Conservation (phyloP, 2,797 vertebrate species). For the Numenius phaeopus region DNA sequence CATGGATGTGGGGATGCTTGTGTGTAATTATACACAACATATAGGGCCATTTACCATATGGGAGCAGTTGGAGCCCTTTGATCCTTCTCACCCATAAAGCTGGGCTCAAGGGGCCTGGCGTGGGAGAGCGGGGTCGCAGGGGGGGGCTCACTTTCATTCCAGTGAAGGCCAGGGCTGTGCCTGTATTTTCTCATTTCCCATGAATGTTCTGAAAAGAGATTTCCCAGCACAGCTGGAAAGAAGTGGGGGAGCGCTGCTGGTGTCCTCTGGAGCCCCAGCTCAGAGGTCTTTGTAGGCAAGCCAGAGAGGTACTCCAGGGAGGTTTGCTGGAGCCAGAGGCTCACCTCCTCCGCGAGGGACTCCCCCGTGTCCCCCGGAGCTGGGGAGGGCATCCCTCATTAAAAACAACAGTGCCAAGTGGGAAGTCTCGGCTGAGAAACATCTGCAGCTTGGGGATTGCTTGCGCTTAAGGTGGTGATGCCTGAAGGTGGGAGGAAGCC, state of each 20-base stretch:
- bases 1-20: slow-evolving; percentile 36
- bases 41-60: slow-evolving; percentile 45
- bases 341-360: background rate
- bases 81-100: slow-evolving; percentile 45
- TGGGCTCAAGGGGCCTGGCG: background rate
- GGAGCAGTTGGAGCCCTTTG: slow-evolving; percentile 50
- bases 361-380: fast-evolving
- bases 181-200: slow-evolving; percentile 57
- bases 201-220: background rate
- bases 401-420: fast-evolving
- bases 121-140: background rate
- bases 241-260: background rate
- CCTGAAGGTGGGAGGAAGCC: background rate
- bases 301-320: background rate
- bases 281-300: background rate
- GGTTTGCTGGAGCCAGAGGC: background rate
- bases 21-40: background rate
- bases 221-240: slow-evolving; percentile 42
- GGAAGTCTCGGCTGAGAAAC: background rate
- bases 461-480: background rate
- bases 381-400: background rate
- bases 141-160: background rate
- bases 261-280: background rate
- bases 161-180: background rate
- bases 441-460: fast-evolving